Percentiles rank a stretch among this genome's conserved stretches.
These are phyloP conservation scores for Plagiodera versicolora DNA, from an alignment of 2,888 invertebrate genomes.

Conservation along the genomic window DNA sequence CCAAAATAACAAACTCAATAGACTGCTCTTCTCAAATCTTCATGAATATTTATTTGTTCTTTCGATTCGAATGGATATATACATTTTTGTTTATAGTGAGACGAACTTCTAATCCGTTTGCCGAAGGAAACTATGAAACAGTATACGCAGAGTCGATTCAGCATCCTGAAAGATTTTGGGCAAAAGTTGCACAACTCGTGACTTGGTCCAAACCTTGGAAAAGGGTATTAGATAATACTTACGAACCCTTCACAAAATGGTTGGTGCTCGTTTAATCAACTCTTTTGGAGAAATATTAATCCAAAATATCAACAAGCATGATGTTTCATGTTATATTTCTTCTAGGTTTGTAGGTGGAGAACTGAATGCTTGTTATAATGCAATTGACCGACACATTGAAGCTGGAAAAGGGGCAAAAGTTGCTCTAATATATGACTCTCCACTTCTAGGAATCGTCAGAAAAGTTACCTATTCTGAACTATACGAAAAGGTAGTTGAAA, in stretches of 20 bases:
- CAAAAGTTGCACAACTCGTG: slow-evolving; percentile 70
- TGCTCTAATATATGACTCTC: slow-evolving; percentile 90
- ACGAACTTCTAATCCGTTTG: slow-evolving; percentile 45
- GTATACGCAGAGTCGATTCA: slow-evolving; percentile 70
- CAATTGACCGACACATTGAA: slow-evolving; percentile 85
- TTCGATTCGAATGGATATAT: not conserved
- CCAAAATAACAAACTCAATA: no score
- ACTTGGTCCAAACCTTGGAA: slow-evolving; percentile 87
- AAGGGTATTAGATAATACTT: slow-evolving; percentile 78
- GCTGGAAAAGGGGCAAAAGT: slow-evolving; percentile 76
- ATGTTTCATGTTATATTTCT: no score
- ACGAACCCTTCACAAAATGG: slow-evolving; percentile 90
- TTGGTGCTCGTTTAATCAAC: slow-evolving; percentile 50
- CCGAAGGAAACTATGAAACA: slow-evolving; percentile 63
- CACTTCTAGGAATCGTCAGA: slow-evolving; percentile 75
- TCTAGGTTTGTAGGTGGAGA: slow-evolving; percentile 86
- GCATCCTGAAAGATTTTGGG: slow-evolving; percentile 85
- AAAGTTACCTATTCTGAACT: slow-evolving; percentile 82
- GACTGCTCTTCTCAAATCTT: no score
- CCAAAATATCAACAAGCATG: no score
- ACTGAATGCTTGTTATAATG: slow-evolving; percentile 91
- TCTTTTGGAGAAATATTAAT: no score
- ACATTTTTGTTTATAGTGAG: slow-evolving; percentile 24
- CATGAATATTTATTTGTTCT: no score
- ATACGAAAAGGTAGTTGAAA: slow-evolving; percentile 77